A percentile compares a stretch with the other conserved stretches of the same genome.
phyloP scores from a whole-genome alignment of 2,888 invertebrate species.

The Amphiduros pacificus region DNA sequence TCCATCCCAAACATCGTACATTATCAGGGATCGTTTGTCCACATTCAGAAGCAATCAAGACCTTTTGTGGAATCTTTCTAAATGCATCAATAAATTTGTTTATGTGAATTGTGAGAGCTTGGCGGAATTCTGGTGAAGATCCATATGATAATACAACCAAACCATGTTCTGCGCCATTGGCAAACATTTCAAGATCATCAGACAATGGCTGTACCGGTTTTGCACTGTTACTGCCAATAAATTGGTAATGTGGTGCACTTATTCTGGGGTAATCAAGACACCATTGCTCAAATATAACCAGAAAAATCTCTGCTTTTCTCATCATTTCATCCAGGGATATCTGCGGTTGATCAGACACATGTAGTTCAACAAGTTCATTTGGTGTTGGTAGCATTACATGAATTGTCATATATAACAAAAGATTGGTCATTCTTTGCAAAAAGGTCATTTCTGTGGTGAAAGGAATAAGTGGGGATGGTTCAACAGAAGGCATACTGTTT shows the following conservation, averaged over 20 bases:
- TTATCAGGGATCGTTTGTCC: conserved; percentile 3
- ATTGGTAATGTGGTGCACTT: conserved; percentile 2
- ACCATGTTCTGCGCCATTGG: neutral
- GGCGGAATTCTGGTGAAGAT: neutral
- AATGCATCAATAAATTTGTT: neutral
- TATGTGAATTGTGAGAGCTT: neutral
- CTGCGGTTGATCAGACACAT: neutral
- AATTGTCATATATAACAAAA: neutral
- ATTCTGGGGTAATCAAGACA: conserved; percentile 6
- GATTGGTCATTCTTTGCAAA: neutral
- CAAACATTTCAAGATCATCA: neutral
- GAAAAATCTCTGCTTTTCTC: conserved; percentile 1
- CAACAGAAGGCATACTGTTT: neutral
- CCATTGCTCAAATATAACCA: neutral
- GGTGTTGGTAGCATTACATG: neutral
- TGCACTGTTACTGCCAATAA: conserved; percentile 7
- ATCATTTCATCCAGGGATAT: neutral
- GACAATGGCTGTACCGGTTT: neutral
- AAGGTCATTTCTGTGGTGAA: neutral
- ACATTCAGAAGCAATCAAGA: too few relatives aligned
- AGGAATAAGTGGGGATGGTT: neutral
- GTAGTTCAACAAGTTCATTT: neutral
- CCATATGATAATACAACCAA: neutral
- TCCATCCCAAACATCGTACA: neutral
- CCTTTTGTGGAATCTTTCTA: neutral